Evolutionary conservation across 2,113 vertebrate species (phyloP).

Genomic region (Myiozetetes cayanensis): DNA sequence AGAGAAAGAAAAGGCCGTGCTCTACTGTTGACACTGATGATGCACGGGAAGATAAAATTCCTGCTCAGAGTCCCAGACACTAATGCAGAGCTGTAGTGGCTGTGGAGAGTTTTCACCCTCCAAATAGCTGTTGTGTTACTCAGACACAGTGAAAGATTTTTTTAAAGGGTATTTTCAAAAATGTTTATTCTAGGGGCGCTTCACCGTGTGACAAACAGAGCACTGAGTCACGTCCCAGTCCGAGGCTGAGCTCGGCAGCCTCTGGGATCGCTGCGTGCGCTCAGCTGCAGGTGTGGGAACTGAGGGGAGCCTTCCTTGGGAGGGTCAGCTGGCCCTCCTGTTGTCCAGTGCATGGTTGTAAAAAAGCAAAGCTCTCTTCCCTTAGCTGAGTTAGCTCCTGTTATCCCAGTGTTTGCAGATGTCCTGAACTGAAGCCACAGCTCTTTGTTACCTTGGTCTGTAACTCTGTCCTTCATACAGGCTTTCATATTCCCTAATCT

Average conservation of each 20-base stretch:
- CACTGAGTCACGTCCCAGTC: background rate
- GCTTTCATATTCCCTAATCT: background rate
- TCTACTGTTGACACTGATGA: accelerated
- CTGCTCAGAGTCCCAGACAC: background rate
- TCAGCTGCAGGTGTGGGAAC: background rate
- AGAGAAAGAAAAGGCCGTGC: background rate
- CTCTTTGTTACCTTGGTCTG: background rate
- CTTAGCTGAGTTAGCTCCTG: background rate
- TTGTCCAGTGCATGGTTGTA: too few species aligned
- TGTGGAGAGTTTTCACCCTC: background rate
- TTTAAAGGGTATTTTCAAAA: background rate
- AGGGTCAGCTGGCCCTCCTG: too few species aligned
- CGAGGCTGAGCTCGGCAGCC: background rate
- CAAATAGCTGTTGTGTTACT: background rate
- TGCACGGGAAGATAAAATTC: background rate
- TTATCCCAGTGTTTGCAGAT: background rate
- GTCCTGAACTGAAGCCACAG: background rate
- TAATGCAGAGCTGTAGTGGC: accelerated
- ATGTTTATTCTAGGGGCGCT: background rate
- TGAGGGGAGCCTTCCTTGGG: background rate
- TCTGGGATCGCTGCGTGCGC: background rate
- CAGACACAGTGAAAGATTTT: background rate
- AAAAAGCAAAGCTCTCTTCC: background rate
- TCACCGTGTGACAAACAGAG: background rate
- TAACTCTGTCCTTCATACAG: accelerated